Evolutionary conservation across 2,888 invertebrate species (phyloP).

Genomic region (Pinctada fucata): DNA sequence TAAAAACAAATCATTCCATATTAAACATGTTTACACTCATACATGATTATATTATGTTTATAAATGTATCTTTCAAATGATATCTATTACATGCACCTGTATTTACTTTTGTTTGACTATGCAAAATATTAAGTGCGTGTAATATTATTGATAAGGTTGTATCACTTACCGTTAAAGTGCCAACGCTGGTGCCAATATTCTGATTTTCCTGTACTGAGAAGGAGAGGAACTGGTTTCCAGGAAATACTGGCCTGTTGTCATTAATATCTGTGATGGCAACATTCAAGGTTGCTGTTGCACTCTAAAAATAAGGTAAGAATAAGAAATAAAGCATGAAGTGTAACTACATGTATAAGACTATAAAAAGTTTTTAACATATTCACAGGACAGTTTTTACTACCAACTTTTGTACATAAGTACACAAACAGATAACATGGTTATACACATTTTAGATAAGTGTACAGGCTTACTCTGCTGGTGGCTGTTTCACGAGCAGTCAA

Average conservation of each 20-base stretch:
- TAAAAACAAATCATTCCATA: constrained; percentile 9
- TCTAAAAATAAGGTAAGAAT: constrained; percentile 33
- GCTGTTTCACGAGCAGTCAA: constrained; percentile 39
- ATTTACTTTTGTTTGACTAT: too few species aligned
- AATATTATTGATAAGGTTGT: too few species aligned
- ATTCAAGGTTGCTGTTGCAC: constrained; percentile 52
- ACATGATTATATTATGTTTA: neutral
- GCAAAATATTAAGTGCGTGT: too few species aligned
- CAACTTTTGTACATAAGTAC: too few species aligned
- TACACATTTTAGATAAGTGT: too few species aligned
- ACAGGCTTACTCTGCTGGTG: constrained; percentile 31
- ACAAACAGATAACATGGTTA: too few species aligned
- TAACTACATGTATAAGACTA: neutral
- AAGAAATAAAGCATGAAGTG: too few species aligned
- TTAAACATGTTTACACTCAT: neutral
- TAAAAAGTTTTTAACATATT: neutral
- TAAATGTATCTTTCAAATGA: neutral
- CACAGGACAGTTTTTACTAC: neutral
- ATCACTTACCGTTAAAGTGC: constrained; percentile 54
- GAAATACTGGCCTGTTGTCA: constrained; percentile 62
- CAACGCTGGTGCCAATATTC: constrained; percentile 44
- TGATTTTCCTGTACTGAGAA: constrained; percentile 55
- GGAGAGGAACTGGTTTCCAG: constrained; percentile 40
- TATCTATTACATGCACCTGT: neutral
- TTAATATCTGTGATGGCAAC: constrained; percentile 59